Evolutionary conservation across 2,113 vertebrate species (phyloP).

Genomic region (Meles meles): DNA sequence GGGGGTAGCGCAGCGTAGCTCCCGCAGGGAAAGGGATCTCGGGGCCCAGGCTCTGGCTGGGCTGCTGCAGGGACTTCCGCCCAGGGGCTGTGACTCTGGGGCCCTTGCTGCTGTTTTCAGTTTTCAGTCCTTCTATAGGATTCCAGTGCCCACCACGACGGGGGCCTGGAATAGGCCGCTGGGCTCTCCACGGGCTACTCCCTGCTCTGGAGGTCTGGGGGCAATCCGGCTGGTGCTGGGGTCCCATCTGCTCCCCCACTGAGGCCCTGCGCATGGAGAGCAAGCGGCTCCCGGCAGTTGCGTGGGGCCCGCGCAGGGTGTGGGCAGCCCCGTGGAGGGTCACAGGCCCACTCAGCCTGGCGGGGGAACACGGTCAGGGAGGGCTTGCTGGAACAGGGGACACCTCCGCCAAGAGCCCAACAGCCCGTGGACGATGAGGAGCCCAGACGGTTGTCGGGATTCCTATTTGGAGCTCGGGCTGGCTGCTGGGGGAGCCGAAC

Average conservation of each 20-base stretch:
- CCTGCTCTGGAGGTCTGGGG: not conserved
- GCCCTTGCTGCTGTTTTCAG: not conserved
- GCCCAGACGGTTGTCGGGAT: no score
- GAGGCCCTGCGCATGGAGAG: not conserved
- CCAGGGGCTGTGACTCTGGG: not conserved
- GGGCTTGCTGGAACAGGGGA: not conserved
- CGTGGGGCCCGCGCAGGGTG: not conserved
- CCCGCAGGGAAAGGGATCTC: no score
- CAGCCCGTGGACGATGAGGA: not conserved
- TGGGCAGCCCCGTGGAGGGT: not conserved
- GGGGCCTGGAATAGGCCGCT: not conserved
- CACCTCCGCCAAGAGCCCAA: not conserved
- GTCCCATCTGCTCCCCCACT: not conserved
- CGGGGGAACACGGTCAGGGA: not conserved
- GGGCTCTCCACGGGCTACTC: not conserved
- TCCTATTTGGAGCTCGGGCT: not conserved
- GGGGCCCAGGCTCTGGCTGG: not conserved
- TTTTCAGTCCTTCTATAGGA: not conserved
- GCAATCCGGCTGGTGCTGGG: not conserved
- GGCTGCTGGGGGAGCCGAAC: not conserved
- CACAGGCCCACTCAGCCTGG: not conserved
- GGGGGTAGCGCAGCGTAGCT: not conserved
- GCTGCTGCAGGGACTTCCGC: not conserved
- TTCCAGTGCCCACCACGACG: not conserved
- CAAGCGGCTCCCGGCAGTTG: not conserved